Base-by-base conservation (phyloP, 2,888 invertebrate genomes). In the Noctua comes region DNA sequence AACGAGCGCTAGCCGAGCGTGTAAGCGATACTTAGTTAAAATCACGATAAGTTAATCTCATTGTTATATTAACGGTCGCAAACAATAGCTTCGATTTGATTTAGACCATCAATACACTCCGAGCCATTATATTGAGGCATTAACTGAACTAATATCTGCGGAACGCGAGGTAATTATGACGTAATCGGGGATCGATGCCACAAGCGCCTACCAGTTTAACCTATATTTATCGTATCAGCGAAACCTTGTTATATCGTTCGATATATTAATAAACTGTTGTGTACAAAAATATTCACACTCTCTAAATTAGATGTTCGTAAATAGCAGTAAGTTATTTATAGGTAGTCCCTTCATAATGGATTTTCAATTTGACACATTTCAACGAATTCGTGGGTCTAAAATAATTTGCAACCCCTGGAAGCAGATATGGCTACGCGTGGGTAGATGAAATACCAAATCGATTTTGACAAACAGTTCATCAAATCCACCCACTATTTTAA, bases 11-110 rank as follows among this genome's bases (percentile, higher is more conserved):
- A 68, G 77, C 76, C 64, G 21, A 43, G 43, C 73, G 64, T 36
- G 64, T 77, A 73, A 73, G 77, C 78, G 81, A 79, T 86, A 85
- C 76, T 78, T 79, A 59, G 80, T 82, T 82, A 77, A 83, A 82
- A 79, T 84, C 85, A 86, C 82, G 83, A 86, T 87, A 88, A 84
- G 87, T 84, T 89, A 88, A 91, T 87, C 86, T 81, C 84, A 89
- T 90, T 91, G 90, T 90, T 86, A 86, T 86, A 88, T 82, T 85
- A 84, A 83, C 82, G 75, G 83, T 82, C 71, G 76, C 88, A 84
- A 89, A 93, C 93, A 93, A 93, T 92, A 83, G 91, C 83, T 77
- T 82, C 88, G 88, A 91, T 92, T 91, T 91, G 93, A 92, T 93
- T 90, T 90, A 91, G 91, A 91, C 89, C 89, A 89, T 90, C 90